Base-by-base conservation (phyloP, 2,113 vertebrate species). In the Nibea albiflora region DNA sequence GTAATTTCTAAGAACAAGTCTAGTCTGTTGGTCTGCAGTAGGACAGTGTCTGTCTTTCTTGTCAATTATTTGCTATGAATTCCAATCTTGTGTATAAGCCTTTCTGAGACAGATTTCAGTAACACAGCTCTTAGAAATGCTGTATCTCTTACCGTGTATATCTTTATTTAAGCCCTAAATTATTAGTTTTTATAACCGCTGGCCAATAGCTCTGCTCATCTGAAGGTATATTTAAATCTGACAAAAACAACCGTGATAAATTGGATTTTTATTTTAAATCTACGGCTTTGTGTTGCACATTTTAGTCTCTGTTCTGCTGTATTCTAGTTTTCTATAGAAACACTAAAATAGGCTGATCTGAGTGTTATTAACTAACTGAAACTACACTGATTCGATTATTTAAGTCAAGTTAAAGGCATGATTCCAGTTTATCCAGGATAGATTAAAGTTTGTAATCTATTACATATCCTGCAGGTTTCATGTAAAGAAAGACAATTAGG, bases 61-160 rank as follows among this genome's bases (percentile, higher is more conserved):
- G 83, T 92, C 57, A 92, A 92, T 93, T 62, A 93, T 94, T 94
- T 89, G 88, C 87, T 54, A 53, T 81, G 65, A 80, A 71, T 70
- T 90, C 76, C 80, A 78, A n/a, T 73, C 26, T 17, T 52, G 11
- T 63, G 39, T 57, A 19, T 65, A 60, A 35, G 26, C 15, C 16
- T 73, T 73, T 39, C 16, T 11, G 39, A 19, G 3, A 78, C 44
- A 56, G 49, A 60, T 78, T 73, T 62, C 19, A 44, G 11, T 65
- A 65, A 11, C 19, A 22, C 61, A 28, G 58, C 67, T 52, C 15
- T 63, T 26, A 26, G 35, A 39, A 39, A 39, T 9, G 35, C 35
- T 9, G 35, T 39, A 39, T 39, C 8, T 39, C 35, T 64, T 73
- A 22, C 5, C 5, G 19, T 56, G 49, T 28, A 19, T 22, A 16